Percentiles rank a stretch among this genome's conserved stretches.
Conservation (phyloP, 2,888 invertebrate genomes). For the Mesochorus sp. region DNA sequence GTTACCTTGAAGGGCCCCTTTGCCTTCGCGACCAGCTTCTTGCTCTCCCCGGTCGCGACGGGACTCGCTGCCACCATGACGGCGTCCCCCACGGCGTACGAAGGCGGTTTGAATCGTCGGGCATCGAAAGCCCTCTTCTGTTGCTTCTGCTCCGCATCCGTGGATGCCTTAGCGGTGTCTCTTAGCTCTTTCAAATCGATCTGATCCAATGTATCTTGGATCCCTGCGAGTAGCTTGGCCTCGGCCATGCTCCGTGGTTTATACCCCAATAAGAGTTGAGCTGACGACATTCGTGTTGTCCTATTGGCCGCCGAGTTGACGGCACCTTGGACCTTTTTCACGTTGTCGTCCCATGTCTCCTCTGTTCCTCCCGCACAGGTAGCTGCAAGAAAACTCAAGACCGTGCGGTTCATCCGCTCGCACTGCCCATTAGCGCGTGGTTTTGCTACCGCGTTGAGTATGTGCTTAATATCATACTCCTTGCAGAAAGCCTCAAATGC, state of each 20-base stretch:
- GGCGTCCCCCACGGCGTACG: constrained; percentile 58
- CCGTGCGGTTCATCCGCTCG: constrained; percentile 72
- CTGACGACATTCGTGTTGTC: constrained; percentile 49
- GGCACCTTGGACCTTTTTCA: constrained; percentile 64
- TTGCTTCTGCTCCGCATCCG: constrained; percentile 36
- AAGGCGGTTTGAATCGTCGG: constrained; percentile 26
- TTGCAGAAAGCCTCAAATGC: constrained; percentile 73
- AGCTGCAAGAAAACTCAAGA: constrained; percentile 67
- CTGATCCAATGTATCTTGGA: constrained; percentile 52
- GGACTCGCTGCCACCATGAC: constrained; percentile 63
- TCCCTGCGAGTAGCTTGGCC: constrained; percentile 26
- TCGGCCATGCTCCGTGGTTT: constrained; percentile 42
- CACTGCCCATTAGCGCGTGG: constrained; percentile 77
- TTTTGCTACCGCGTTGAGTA: constrained; percentile 71
- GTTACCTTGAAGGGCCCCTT: constrained; percentile 67
- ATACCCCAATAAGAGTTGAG: constrained; percentile 47
- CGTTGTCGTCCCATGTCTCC: constrained; percentile 66
- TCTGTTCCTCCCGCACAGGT: constrained; percentile 60
- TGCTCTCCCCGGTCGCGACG: constrained; percentile 62
- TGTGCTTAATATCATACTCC: constrained; percentile 69
- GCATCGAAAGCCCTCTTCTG: constrained; percentile 46
- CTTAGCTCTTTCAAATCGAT: constrained; percentile 49
- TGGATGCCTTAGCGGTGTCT: constrained; percentile 24
- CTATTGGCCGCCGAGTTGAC: constrained; percentile 66
- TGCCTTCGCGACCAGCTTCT: constrained; percentile 62